phyloP scores from a whole-genome alignment of 2,888 invertebrate genomes.

The Halictus ligatus region DNA sequence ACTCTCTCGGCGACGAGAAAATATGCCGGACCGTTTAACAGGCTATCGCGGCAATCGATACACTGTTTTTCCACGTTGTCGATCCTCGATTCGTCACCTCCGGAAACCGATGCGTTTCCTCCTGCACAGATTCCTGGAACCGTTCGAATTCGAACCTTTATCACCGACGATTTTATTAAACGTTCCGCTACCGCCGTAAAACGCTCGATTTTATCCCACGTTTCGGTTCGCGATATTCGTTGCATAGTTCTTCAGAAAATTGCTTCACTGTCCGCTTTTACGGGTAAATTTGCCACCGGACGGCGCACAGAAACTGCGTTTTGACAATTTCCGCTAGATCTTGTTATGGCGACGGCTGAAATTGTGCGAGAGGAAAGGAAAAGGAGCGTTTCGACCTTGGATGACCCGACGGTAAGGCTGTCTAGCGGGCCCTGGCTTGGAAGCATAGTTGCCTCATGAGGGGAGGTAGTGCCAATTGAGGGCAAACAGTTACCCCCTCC shows the following conservation, averaged over 20 bases:
- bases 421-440: too few relatives aligned
- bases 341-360: too few relatives aligned
- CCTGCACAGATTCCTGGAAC: neutral
- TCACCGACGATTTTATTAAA: constrained; percentile 2
- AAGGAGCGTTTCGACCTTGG: too few relatives aligned
- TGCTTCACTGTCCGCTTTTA: neutral
- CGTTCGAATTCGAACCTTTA: neutral
- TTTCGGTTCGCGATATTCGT: neutral
- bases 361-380: too few relatives aligned
- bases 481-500: too few relatives aligned
- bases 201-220: neutral
- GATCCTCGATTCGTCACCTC: constrained; percentile 4
- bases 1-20: neutral
- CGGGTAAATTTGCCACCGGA: too few relatives aligned
- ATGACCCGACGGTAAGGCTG: too few relatives aligned
- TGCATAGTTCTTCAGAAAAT: neutral
- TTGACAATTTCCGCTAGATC: too few relatives aligned
- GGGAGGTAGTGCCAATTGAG: too few relatives aligned
- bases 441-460: too few relatives aligned
- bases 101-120: neutral
- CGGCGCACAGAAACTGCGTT: too few relatives aligned
- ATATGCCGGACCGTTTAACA: neutral
- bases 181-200: neutral
- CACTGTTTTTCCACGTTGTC: neutral
- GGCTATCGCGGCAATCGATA: neutral